A percentile compares a stretch with the other conserved stretches of the same genome.
Conservation (phyloP, 2,797 vertebrate genomes). For the Neosilurus hyrtlii region DNA sequence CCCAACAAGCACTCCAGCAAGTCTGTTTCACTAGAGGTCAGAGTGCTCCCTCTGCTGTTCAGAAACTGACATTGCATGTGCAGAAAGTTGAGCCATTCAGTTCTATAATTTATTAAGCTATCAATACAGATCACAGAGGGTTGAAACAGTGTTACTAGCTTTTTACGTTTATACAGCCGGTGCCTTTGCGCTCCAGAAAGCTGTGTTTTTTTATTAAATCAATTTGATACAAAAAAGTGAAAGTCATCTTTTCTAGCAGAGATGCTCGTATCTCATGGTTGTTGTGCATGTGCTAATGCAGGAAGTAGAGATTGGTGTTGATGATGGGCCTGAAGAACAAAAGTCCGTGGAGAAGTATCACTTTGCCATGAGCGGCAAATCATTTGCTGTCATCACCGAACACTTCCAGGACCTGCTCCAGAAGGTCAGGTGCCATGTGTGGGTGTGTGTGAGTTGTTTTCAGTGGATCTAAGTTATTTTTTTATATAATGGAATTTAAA, state of each 20-base stretch:
- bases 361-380: constrained; percentile 97
- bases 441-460: not conserved
- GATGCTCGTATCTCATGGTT: not conserved
- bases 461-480: not conserved
- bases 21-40: constrained; percentile 80
- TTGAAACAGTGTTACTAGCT: not conserved
- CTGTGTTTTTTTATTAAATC: not conserved
- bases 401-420: constrained; percentile 96
- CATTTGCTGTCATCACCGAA: constrained; percentile 89
- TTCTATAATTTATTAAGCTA: not conserved
- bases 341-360: constrained; percentile 79
- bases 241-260: too few relatives aligned
- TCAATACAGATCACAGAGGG: not conserved
- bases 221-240: too few relatives aligned
- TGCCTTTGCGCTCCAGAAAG: not conserved
- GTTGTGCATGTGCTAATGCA: constrained; percentile 57
- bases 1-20: constrained; percentile 71
- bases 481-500: too few relatives aligned
- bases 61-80: constrained; percentile 10
- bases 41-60: constrained; percentile 31
- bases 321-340: constrained; percentile 77
- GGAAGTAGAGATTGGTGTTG: constrained; percentile 85
- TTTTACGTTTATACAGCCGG: not conserved
- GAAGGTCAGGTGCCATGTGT: constrained; percentile 74
- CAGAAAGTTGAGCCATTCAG: not conserved